Evolutionary conservation across 2,113 vertebrate species (phyloP), one percentile per base, ranked within the genome.

Genomic region (Ursus arctos): DNA sequence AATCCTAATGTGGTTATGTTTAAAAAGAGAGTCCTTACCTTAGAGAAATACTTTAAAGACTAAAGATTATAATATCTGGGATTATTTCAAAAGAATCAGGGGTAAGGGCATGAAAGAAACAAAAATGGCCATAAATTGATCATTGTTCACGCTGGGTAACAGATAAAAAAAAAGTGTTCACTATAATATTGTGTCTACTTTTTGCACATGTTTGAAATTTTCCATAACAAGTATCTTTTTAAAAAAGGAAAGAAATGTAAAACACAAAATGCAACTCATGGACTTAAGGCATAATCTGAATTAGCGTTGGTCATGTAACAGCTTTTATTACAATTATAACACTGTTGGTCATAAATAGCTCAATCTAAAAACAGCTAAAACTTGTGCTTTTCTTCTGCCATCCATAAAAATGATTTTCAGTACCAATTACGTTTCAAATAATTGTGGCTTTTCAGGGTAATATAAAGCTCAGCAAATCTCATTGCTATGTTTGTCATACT

Each of bases 361-460:
- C 40, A 80, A 79, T 77, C 79, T 93, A 93, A 96, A 86, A 77
- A 69, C 40, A 94, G 74, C n/a, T 94, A 59, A 88, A 94, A 97
- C 22, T 47, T 93, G 57, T 84, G 40, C 69, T 85, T 93, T 88
- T 84, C 86, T 81, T 95, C 71, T 53, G 22, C n/a, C 43, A 76
- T 19, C 31, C 69, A 88, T 59, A 57, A 93, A 96, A 91, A 69
- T 57, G 47, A 95, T 80, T 96, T 88, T 84, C 6, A 84, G 43
- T 80, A 76, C 49, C 76, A 97, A 81, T 81, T 47, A 91, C 72
- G n/a, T 74, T 88, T 88, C 89, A 91, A 86, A 51, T 91, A 69
- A 97, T 43, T 76, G 43, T 85, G 43, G 28, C 82, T 92, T 89
- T 97, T 80, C 65, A 76, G 63, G 16, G 18, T 93, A 76, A 59